These are phyloP conservation scores for Suncus etruscus DNA, from an alignment of 2,113 vertebrate species.

Conservation along the genomic window DNA sequence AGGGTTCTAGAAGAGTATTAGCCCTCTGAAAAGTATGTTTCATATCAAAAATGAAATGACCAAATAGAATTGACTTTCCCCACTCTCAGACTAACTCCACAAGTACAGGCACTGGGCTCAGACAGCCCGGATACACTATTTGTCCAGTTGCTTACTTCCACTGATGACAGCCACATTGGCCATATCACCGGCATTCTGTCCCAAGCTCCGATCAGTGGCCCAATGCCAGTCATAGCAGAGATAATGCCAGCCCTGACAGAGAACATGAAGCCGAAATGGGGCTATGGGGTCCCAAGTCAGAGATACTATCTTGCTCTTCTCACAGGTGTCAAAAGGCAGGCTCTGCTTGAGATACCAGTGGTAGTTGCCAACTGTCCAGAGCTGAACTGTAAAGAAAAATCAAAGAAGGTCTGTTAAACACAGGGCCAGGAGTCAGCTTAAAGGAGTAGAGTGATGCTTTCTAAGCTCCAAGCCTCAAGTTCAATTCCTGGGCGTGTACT, in stretches of 20 bases:
- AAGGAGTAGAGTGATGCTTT: too few species aligned
- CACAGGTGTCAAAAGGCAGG: conserved; percentile 89
- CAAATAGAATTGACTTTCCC: neutral
- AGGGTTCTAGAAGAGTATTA: neutral
- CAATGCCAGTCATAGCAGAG: conserved; percentile 95
- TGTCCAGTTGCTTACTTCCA: conserved; percentile 89
- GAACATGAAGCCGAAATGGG: conserved; percentile 89
- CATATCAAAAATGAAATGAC: neutral
- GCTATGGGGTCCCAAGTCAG: conserved; percentile 93
- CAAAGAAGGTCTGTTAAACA: neutral
- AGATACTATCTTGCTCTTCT: conserved; percentile 87
- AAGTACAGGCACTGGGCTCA: neutral
- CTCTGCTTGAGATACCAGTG: conserved; percentile 99
- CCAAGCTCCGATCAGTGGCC: conserved; percentile 90
- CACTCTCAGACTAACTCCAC: neutral
- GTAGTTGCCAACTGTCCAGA: conserved; percentile 96
- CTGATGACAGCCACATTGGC: conserved; percentile 96
- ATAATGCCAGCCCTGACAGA: conserved; percentile 90
- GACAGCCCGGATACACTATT: neutral
- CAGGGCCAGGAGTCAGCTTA: neutral
- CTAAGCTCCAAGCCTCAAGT: too few species aligned
- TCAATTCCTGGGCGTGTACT: too few species aligned
- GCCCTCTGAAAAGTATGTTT: neutral
- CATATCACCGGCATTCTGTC: conserved; percentile 84
- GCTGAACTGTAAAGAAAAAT: conserved; percentile 90